A percentile compares a stretch with the other conserved stretches of the same genome.
Evolutionary conservation across 1,140 invertebrate genomes (phyloP).

Genomic region (Zaprionus ghesquierei): DNA sequence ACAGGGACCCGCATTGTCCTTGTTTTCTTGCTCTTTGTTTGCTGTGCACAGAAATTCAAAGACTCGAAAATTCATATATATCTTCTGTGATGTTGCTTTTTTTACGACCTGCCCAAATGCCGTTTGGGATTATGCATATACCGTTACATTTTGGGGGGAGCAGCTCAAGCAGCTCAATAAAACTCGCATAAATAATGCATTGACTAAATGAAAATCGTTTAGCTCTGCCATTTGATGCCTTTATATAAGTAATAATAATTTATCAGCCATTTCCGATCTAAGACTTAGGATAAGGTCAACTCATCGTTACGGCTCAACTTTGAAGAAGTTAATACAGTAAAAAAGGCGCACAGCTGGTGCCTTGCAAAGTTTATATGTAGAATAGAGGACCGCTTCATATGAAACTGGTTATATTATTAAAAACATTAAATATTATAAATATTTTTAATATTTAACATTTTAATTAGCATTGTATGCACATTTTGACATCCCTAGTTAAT

Average conservation of each 20-base stretch:
- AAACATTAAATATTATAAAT: too few relatives aligned
- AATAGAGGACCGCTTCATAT: too few relatives aligned
- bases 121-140: slow-evolving; percentile 51
- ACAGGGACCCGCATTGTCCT: slow-evolving; percentile 29
- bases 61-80: not conserved
- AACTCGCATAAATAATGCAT: slow-evolving; percentile 68
- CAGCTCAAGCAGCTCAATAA: slow-evolving; percentile 51
- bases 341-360: too few relatives aligned
- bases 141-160: slow-evolving; percentile 7
- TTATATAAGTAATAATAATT: not conserved
- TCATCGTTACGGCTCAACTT: too few relatives aligned
- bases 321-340: too few relatives aligned
- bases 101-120: slow-evolving; percentile 56
- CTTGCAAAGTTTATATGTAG: too few relatives aligned
- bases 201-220: slow-evolving; percentile 51
- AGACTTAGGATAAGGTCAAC: not conserved
- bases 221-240: slow-evolving; percentile 30
- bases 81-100: slow-evolving; percentile 28
- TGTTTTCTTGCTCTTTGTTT: slow-evolving; percentile 3
- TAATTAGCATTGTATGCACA: too few relatives aligned
- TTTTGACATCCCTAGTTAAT: too few relatives aligned
- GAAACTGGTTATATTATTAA: too few relatives aligned
- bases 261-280: not conserved
- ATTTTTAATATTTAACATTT: too few relatives aligned
- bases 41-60: not conserved